Evolutionary conservation across 2,113 vertebrate genomes (phyloP).

Genomic region (Typhlomys cinereus): DNA sequence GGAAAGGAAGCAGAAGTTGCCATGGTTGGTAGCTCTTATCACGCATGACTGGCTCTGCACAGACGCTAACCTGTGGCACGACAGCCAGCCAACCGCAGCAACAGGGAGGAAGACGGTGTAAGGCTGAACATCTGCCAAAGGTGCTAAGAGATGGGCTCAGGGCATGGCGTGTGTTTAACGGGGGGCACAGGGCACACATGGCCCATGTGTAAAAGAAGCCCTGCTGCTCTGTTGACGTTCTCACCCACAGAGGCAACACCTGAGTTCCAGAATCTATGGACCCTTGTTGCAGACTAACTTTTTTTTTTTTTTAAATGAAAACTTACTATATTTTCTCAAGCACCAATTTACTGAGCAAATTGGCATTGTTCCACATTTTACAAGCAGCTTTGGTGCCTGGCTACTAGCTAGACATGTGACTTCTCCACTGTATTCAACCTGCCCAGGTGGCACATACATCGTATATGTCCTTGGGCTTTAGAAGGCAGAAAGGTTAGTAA

Average conservation of each 20-base stretch:
- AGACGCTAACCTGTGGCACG: background rate
- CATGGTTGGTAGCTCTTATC: background rate
- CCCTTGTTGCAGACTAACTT: background rate
- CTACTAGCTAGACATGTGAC: background rate
- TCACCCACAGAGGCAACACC: background rate
- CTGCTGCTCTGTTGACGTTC: no score
- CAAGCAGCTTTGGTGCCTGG: background rate
- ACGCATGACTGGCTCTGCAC: background rate
- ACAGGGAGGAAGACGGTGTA: background rate
- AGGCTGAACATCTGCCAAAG: background rate
- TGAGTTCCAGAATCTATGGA: background rate
- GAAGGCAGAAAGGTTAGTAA: background rate
- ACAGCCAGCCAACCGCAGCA: background rate
- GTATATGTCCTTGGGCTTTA: background rate
- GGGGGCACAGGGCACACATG: no score
- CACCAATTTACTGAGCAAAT: background rate
- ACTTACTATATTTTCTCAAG: background rate
- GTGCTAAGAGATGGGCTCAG: background rate
- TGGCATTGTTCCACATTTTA: constrained; percentile 5
- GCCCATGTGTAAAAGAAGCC: background rate
- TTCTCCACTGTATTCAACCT: background rate
- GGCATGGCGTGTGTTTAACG: background rate
- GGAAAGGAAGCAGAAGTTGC: constrained; percentile 46
- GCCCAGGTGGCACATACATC: background rate
- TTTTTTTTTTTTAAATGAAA: constrained; percentile 31